Conservation (phyloP, 2,797 vertebrate genomes). For the Synanceia verrucosa region DNA sequence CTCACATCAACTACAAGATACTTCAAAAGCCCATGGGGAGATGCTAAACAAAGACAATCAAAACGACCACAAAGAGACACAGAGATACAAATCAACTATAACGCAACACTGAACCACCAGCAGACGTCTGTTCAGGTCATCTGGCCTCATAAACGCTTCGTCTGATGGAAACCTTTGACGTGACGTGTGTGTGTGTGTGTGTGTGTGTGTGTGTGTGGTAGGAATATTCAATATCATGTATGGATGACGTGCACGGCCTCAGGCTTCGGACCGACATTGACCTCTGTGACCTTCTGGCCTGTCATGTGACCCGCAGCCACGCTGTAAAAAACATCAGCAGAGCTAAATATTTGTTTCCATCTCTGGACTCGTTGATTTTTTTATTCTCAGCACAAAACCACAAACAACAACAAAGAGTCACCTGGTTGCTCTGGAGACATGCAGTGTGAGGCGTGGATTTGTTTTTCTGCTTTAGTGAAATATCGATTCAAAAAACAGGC, state of each 20-base stretch:
- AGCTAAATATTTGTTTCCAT: too few species aligned
- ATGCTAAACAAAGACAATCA: neutral
- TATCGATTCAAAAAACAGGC: too few species aligned
- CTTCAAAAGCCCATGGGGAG: too few species aligned
- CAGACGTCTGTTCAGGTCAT: neutral
- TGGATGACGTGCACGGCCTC: neutral
- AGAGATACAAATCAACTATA: neutral
- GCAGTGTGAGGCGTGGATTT: too few species aligned
- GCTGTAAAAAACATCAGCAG: too few species aligned
- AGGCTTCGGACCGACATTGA: slow-evolving; percentile 3
- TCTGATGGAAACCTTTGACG: neutral
- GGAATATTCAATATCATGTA: slow-evolving; percentile 34
- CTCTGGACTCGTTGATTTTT: too few species aligned
- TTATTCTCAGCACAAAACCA: too few species aligned
- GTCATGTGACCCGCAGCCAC: neutral
- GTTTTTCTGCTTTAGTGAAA: too few species aligned
- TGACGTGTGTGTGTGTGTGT: neutral
- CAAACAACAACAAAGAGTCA: too few species aligned
- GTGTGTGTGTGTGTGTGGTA: neutral
- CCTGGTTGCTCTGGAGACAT: too few species aligned
- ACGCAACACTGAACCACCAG: neutral
- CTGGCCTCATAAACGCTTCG: neutral
- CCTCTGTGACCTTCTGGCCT: neutral
- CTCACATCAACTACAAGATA: rapidly evolving
- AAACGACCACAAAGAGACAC: neutral